These are phyloP conservation scores for Sebastiscus albofasciatus DNA, from an alignment of 2,797 vertebrate species.

Conservation along the genomic window DNA sequence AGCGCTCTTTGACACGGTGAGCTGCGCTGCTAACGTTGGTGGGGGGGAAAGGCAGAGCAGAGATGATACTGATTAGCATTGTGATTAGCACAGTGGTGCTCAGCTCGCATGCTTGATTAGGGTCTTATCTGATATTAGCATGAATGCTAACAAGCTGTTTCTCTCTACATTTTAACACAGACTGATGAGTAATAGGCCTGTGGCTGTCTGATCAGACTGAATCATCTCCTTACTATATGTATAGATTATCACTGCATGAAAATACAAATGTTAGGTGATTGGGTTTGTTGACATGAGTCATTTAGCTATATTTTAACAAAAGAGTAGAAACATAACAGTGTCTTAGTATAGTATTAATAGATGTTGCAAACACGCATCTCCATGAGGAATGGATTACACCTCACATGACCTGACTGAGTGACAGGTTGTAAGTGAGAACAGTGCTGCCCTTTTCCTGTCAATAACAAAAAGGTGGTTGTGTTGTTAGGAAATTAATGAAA, in stretches of 20 bases:
- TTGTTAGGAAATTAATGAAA: slow-evolving; percentile 25
- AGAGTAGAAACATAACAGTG: background rate
- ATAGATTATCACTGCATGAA: background rate
- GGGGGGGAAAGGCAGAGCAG: slow-evolving; percentile 44
- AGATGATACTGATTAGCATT: slow-evolving; percentile 74
- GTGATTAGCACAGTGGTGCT: slow-evolving; percentile 65
- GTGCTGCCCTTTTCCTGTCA: slow-evolving; percentile 12
- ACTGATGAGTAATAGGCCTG: background rate
- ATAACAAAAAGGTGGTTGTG: slow-evolving; percentile 46
- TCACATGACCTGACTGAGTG: background rate
- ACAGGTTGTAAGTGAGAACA: slow-evolving; percentile 9
- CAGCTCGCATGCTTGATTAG: slow-evolving; percentile 61
- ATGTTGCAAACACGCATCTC: background rate
- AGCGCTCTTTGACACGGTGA: slow-evolving; percentile 71
- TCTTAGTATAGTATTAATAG: background rate
- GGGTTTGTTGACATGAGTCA: background rate
- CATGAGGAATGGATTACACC: background rate
- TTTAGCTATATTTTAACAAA: background rate
- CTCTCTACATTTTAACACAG: background rate
- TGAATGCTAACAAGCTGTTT: slow-evolving; percentile 29
- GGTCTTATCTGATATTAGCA: slow-evolving; percentile 47
- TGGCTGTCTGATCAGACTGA: background rate
- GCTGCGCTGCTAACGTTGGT: slow-evolving; percentile 35
- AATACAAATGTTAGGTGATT: background rate
- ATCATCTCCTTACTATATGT: background rate